Conservation (phyloP, 2,797 vertebrate genomes). For the Antennarius maculatus region DNA sequence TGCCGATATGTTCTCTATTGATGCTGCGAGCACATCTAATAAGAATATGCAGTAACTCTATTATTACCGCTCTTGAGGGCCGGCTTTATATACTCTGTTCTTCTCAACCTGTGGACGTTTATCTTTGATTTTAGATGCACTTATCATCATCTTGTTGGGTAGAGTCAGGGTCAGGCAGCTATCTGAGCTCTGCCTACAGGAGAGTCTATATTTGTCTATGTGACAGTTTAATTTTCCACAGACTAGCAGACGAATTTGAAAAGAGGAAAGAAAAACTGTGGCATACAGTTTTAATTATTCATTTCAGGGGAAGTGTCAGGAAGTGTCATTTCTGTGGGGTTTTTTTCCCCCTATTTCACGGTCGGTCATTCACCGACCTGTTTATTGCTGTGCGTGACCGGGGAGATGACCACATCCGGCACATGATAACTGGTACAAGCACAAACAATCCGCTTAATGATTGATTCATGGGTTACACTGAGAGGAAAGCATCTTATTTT, state of each 20-base stretch:
- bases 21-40: slow-evolving; percentile 33
- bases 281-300: slow-evolving; percentile 63
- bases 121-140: slow-evolving; percentile 25
- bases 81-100: slow-evolving; percentile 2
- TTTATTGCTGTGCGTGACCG: slow-evolving; percentile 35
- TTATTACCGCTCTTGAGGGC: slow-evolving; percentile 23
- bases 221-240: slow-evolving; percentile 47
- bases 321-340: slow-evolving; percentile 35
- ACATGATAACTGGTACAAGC: not conserved
- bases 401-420: slow-evolving; percentile 22
- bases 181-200: slow-evolving; percentile 49
- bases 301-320: slow-evolving; percentile 39
- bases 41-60: slow-evolving; percentile 33
- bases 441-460: slow-evolving; percentile 2
- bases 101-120: slow-evolving; percentile 37
- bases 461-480: no score
- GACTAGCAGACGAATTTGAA: slow-evolving; percentile 30
- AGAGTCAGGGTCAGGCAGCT: slow-evolving; percentile 30
- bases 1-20: slow-evolving; percentile 12
- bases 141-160: slow-evolving; percentile 32
- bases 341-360: slow-evolving; percentile 31
- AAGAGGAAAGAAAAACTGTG: slow-evolving; percentile 16
- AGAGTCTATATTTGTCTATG: slow-evolving; percentile 56
- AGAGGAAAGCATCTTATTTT: not conserved
- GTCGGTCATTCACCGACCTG: slow-evolving; percentile 21